These are phyloP conservation scores for Drosophila arawakana DNA, from an alignment of 1,140 invertebrate species.

Conservation along the genomic window DNA sequence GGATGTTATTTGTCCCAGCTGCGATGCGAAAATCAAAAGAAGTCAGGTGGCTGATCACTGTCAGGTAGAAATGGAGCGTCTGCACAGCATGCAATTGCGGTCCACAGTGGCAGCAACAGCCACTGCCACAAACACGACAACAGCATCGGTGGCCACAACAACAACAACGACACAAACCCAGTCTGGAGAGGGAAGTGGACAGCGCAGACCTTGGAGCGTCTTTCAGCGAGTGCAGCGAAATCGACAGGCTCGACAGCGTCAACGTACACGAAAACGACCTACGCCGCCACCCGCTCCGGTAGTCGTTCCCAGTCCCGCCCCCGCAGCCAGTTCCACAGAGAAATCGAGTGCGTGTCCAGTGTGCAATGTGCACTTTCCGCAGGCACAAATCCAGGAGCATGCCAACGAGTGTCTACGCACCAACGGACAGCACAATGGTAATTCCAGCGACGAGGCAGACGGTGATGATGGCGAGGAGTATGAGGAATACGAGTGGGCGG, in stretches of 20 bases:
- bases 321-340: conserved; percentile 85
- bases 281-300: conserved; percentile 35
- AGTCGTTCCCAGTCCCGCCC: neutral
- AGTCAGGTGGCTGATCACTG: conserved; percentile 92
- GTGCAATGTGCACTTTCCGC: conserved; percentile 88
- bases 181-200: conserved; percentile 56
- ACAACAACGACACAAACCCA: conserved; percentile 46
- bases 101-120: conserved; percentile 7
- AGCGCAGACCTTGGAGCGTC: conserved; percentile 78
- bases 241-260: conserved; percentile 85
- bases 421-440: conserved; percentile 76
- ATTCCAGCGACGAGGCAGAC: conserved; percentile 81
- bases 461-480: conserved; percentile 90
- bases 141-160: conserved; percentile 30
- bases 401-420: conserved; percentile 89
- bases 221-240: conserved; percentile 85
- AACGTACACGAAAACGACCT: conserved; percentile 71
- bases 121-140: neutral
- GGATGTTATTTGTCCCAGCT: conserved; percentile 89
- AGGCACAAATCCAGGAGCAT: conserved; percentile 91
- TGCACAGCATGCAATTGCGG: conserved; percentile 87
- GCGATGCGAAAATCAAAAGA: conserved; percentile 90
- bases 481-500: conserved; percentile 94
- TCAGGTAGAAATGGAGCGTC: conserved; percentile 90
- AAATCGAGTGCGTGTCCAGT: conserved; percentile 88